phyloP scores from a whole-genome alignment of 1,140 invertebrate species.

The Euwallacea similis region DNA sequence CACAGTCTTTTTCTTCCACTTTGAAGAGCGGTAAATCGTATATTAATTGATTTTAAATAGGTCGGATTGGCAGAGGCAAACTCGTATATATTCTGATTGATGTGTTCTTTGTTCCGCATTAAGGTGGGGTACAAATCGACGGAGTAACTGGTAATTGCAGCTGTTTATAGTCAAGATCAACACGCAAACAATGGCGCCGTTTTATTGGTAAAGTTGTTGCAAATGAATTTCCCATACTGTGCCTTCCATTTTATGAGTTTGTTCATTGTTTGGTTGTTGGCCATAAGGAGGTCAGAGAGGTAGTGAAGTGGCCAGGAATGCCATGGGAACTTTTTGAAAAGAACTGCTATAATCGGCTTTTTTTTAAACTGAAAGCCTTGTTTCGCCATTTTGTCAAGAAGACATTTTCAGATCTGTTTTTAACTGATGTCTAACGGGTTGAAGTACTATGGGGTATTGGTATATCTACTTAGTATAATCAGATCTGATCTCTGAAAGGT shows the following conservation, averaged over 20 bases:
- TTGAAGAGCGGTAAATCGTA: conserved; percentile 15
- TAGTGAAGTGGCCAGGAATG: too few relatives aligned
- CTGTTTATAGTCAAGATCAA: background rate
- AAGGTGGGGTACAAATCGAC: background rate
- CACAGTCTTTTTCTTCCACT: conserved; percentile 7
- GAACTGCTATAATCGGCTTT: too few relatives aligned
- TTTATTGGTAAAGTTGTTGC: background rate
- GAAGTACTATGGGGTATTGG: too few relatives aligned
- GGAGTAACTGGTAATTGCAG: background rate
- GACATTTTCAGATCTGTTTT: too few relatives aligned
- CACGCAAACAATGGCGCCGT: background rate
- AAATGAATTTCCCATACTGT: too few relatives aligned
- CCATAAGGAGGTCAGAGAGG: too few relatives aligned
- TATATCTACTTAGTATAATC: background rate
- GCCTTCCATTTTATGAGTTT: too few relatives aligned
- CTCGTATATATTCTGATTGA: conserved; percentile 15
- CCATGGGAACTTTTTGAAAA: too few relatives aligned
- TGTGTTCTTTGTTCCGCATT: conserved; percentile 21
- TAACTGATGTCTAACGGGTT: too few relatives aligned
- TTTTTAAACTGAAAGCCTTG: too few relatives aligned
- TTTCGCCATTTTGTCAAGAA: too few relatives aligned
- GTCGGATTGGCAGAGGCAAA: conserved; percentile 10
- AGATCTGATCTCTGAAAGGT: background rate
- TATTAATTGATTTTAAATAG: conserved; percentile 29
- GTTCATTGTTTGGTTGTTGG: too few relatives aligned